Evolutionary conservation across 2,113 vertebrate genomes (phyloP).

Genomic region (Triplophysa rosa): DNA sequence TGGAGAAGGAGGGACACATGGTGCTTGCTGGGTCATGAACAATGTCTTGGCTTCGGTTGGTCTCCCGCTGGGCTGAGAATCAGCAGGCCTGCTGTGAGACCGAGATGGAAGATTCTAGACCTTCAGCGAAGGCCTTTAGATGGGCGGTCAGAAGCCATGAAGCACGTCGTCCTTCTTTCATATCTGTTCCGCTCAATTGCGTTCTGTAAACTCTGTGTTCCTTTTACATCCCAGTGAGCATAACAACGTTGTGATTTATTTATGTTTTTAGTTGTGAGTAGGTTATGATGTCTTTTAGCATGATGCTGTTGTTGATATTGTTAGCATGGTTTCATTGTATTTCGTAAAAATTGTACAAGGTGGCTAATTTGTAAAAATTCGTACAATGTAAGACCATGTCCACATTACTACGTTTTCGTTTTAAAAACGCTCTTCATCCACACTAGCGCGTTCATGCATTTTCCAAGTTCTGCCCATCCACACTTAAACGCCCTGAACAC

Average conservation of each 20-base stretch:
- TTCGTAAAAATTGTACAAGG: no score
- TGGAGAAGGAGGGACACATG: constrained; percentile 44
- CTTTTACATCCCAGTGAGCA: not conserved
- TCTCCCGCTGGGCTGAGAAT: constrained; percentile 68
- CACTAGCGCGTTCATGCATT: no score
- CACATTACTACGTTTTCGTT: no score
- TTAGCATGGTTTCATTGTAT: no score
- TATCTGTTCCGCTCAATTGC: not conserved
- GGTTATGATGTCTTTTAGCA: not conserved
- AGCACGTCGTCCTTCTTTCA: constrained; percentile 62
- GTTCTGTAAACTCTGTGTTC: not conserved
- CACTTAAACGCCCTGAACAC: no score
- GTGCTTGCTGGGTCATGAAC: constrained; percentile 36
- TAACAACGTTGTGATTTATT: not conserved
- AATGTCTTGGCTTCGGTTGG: constrained; percentile 50
- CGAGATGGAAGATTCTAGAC: constrained; percentile 61
- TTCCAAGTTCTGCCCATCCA: no score
- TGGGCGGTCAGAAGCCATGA: constrained; percentile 71
- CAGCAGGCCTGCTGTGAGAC: constrained; percentile 67
- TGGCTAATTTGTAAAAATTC: no score
- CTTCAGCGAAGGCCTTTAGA: constrained; percentile 67
- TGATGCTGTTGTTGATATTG: no score
- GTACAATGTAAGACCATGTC: no score
- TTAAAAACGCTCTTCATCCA: no score
- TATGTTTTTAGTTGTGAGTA: no score